phyloP scores from a whole-genome alignment of 2,113 vertebrate genomes.

The Triplophysa siluroides region DNA sequence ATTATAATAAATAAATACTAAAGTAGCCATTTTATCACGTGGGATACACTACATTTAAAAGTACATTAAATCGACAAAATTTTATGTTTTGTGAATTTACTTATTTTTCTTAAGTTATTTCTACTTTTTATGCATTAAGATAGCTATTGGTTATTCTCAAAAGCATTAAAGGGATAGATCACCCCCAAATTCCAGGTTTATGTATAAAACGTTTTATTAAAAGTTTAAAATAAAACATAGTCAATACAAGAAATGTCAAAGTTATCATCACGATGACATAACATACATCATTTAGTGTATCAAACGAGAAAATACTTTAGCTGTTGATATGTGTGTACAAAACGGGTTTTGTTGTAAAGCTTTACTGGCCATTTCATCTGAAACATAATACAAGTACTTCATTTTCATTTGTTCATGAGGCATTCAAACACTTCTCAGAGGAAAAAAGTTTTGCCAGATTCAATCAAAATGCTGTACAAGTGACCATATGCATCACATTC shows the following conservation, averaged over 20 bases:
- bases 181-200: neutral
- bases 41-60: too few species aligned
- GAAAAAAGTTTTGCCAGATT: neutral
- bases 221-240: neutral
- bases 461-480: neutral
- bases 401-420: conserved; percentile 21
- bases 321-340: conserved; percentile 17
- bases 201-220: neutral
- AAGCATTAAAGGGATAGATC: too few species aligned
- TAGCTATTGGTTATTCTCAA: too few species aligned
- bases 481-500: neutral
- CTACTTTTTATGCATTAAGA: too few species aligned
- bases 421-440: conserved; percentile 13
- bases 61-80: too few species aligned
- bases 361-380: conserved; percentile 47
- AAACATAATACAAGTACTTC: conserved; percentile 26
- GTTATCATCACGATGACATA: too few species aligned
- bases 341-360: conserved; percentile 32
- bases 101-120: too few species aligned
- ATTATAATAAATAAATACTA: too few species aligned
- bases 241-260: conserved; percentile 24
- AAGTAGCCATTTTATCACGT: too few species aligned
- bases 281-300: neutral
- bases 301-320: conserved; percentile 10
- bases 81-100: too few species aligned